Evolutionary conservation across 2,797 vertebrate genomes (phyloP), one percentile per base, ranked within the genome.

Genomic region (Yasuhikotakia modesta): DNA sequence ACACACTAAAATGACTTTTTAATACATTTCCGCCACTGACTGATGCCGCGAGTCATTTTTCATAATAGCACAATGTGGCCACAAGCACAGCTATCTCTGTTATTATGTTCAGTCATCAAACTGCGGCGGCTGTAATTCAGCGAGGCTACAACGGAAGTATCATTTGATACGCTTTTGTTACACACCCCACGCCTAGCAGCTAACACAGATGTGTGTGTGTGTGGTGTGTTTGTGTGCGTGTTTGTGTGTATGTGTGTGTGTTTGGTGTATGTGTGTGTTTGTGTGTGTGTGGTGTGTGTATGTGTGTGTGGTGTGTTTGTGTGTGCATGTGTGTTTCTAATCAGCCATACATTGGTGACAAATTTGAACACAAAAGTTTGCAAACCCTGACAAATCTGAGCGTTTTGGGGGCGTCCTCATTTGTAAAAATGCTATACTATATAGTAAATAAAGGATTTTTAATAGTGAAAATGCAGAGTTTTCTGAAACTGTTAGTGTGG

Each of bases 31-130:
- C 0, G 8, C 21, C 6, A 68, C 24, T 76, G 63, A 67, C 17
- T 76, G 52, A 48, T 60, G 53, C 24, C n/a, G 57, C n/a, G 2
- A 48, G 53, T 57, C 5, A 45, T 75, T 66, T 66, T 21, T 76
- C 65, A 60, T 60, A 60, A 76, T 68, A 65, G 39, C 4, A 69
- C 22, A 76, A 22, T 12, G 19, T 76, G 52, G 13, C 30, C 65
- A 75, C 50, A 45, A 57, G 32, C 60, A 39, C 30, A 64, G 30
- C 32, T 66, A 55, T 43, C 12, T 11, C 17, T 46, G 35, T 60
- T 60, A 60, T 72, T 19, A 60, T 72, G 22, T 14, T 35, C 45
- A 63, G 45, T 52, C 45, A 50, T 61, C 61, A 66, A 21, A 65
- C 5, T 65, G 55, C 45, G 46, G 27, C n/a, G 60, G 4, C 48